A percentile compares a stretch with the other conserved stretches of the same genome.
phyloP scores from a whole-genome alignment of 1,140 invertebrate species.

The Fopius arisanus region DNA sequence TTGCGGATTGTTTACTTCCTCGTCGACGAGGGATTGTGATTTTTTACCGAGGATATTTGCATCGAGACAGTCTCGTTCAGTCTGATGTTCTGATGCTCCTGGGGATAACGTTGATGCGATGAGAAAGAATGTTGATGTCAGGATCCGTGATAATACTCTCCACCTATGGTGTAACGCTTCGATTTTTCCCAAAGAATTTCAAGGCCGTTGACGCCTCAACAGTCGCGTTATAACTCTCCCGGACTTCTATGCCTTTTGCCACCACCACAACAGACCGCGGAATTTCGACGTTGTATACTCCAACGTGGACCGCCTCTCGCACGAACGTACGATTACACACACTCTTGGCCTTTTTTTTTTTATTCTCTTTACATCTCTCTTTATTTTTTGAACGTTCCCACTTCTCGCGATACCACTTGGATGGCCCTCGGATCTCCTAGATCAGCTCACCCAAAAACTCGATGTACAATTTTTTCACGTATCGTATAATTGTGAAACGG shows the following conservation, averaged over 20 bases:
- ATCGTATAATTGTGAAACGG: neutral
- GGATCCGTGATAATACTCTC: neutral
- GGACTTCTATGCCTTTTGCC: conserved; percentile 13
- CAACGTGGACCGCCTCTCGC: conserved; percentile 4
- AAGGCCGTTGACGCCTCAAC: conserved; percentile 20
- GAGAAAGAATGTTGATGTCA: too few relatives aligned
- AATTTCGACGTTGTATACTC: conserved; percentile 9
- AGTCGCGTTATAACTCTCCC: conserved; percentile 8
- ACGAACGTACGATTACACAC: conserved; percentile 1
- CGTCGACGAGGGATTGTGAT: too few relatives aligned
- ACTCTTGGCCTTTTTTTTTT: neutral
- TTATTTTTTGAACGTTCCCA: neutral
- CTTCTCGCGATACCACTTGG: neutral
- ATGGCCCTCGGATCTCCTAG: neutral
- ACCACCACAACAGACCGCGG: neutral
- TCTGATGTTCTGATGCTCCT: too few relatives aligned
- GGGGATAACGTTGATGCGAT: neutral
- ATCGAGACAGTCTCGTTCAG: neutral
- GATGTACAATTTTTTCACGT: neutral
- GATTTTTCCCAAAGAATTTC: conserved; percentile 31
- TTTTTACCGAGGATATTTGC: neutral
- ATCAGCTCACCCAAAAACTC: neutral
- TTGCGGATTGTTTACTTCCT: neutral
- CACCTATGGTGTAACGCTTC: neutral
- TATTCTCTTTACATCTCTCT: neutral